Evolutionary conservation across 2,888 invertebrate genomes (phyloP), one percentile per base, ranked within the genome.

Genomic region (Volucella bombylans): DNA sequence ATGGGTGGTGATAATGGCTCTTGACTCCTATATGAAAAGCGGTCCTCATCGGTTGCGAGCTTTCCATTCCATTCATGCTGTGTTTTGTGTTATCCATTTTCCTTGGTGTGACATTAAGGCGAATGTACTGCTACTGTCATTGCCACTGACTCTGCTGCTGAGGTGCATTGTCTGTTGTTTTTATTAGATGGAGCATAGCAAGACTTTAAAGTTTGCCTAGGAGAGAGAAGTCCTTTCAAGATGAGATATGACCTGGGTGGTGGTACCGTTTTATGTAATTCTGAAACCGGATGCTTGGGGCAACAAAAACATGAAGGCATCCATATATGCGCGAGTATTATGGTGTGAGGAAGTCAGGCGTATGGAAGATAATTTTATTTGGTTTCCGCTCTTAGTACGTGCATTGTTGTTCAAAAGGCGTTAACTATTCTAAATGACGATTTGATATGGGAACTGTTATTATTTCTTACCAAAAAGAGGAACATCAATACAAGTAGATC

Each of bases 1-100:
- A 67, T 54, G 76, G 50, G 54, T 72, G 76, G 67, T 59, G 76
- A 85, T 85, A 85, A 80, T 80, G 71, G 80, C 50, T 72, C 71
- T 76, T 80, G 80, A 76, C 67, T 80, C 71, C 62, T 54, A 67
- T 50, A 67, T 80, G 76, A 79, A 74, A 69, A 79, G 79, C 69
- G 47, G 50, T 74, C 69, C 31, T 43, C 50, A 59, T 67, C 47
- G 72, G 61, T 59, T 47, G 73, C 61, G 65, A 65, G 61, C 54
- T 71, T 74, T 38, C 38, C 14, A 11, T 61, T 55, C 49, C 71
- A 62, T 74, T 69, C 64, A n/a, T 64, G 49, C 43, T 59, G 31
- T 31, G 31, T 31, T 31, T 31, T 31, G 31, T 31, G 54, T 49
- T 52, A n/a, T n/a, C 39, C 23, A 50, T 23, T 55, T 47, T 67